These are phyloP conservation scores for Pollenia griseotomentosa DNA, from an alignment of 2,888 invertebrate genomes.

Conservation along the genomic window DNA sequence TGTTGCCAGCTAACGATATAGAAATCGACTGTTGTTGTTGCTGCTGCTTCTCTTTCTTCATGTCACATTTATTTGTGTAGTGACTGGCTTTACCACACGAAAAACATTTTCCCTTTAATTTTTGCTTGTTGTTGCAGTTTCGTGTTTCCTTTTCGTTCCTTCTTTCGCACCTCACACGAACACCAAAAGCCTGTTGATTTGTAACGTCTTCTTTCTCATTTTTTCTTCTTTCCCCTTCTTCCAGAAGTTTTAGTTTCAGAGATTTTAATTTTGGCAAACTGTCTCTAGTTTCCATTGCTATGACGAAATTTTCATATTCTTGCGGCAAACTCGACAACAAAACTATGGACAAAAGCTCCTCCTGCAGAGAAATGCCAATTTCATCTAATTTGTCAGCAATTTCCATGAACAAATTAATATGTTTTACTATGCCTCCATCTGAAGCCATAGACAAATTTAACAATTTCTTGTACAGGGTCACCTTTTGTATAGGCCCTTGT, in stretches of 20 bases:
- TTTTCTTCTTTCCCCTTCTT: constrained; percentile 40
- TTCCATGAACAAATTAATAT: background rate
- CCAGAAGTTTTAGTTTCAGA: constrained; percentile 56
- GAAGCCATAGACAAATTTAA: constrained; percentile 41
- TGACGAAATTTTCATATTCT: constrained; percentile 47
- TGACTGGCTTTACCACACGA: constrained; percentile 36
- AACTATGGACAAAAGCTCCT: background rate
- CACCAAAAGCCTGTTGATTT: constrained; percentile 41
- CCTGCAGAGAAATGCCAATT: constrained; percentile 32
- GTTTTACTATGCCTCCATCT: constrained; percentile 29
- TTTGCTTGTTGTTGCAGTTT: constrained; percentile 12
- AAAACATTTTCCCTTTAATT: constrained; percentile 29
- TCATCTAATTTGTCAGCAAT: background rate
- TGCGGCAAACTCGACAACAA: constrained; percentile 26
- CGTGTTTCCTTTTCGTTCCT: background rate
- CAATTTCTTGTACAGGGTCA: constrained; percentile 46
- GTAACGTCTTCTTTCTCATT: constrained; percentile 14
- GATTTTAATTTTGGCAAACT: background rate
- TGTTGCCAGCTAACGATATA: constrained; percentile 45
- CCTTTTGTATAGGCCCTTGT: constrained; percentile 3
- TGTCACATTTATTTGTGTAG: constrained; percentile 22
- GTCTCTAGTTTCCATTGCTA: constrained; percentile 41
- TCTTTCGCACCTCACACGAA: background rate
- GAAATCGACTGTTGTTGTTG: constrained; percentile 22
- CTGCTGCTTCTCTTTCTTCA: constrained; percentile 8